Conservation (phyloP, 2,888 invertebrate species). For the Tenthredo scrophulariae region DNA sequence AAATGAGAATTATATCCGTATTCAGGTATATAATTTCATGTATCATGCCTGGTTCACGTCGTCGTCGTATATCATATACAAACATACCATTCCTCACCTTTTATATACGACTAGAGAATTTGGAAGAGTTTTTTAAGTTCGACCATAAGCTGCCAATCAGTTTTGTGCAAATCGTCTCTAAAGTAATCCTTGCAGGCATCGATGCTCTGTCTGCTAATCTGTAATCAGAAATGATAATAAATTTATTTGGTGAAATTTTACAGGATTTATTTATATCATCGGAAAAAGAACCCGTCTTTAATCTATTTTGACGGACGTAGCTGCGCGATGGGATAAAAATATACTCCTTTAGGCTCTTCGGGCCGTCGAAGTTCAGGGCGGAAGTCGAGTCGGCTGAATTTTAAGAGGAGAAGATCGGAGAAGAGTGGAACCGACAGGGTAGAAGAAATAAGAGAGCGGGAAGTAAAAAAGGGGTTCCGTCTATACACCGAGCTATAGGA, state of each 20-base stretch:
- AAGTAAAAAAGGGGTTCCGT: constrained; percentile 58
- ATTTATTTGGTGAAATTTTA: background rate
- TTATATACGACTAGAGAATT: constrained; percentile 85
- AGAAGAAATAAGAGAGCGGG: constrained; percentile 36
- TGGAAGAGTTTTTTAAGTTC: constrained; percentile 98
- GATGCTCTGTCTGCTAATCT: constrained; percentile 98
- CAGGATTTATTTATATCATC: background rate
- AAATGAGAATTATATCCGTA: background rate
- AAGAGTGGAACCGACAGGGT: constrained; percentile 11
- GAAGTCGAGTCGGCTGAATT: constrained; percentile 38
- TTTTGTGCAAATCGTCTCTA: constrained; percentile 97
- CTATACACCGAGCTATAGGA: constrained; percentile 43
- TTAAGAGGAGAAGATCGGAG: constrained; percentile 18
- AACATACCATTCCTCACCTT: constrained; percentile 5
- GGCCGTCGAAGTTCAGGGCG: constrained; percentile 14
- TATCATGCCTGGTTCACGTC: constrained; percentile 11
- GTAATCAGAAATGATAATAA: constrained; percentile 74
- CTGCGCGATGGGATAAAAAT: constrained; percentile 30
- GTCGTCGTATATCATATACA: background rate
- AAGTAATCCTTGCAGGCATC: constrained; percentile 99
- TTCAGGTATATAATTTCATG: background rate
- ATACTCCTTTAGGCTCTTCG: constrained; percentile 31
- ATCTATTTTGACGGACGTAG: constrained; percentile 22
- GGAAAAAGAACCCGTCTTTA: background rate
- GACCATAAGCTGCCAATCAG: constrained; percentile 99